These are phyloP conservation scores for Morus bassanus DNA, from an alignment of 2,797 vertebrate genomes.

Conservation along the genomic window DNA sequence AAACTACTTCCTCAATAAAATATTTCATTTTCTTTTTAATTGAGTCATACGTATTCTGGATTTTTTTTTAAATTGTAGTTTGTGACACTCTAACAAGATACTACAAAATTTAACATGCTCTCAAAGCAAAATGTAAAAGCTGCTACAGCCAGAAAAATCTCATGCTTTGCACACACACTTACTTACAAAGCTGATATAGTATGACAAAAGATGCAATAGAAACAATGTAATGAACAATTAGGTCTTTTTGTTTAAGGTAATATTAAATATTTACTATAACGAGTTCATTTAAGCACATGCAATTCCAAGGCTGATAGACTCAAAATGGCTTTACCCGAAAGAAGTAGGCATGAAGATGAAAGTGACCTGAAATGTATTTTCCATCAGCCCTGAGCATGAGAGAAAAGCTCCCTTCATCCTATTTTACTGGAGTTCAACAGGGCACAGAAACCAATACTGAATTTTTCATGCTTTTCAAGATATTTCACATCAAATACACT, in stretches of 20 bases:
- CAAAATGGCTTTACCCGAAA: neutral
- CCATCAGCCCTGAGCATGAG: neutral
- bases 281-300: neutral
- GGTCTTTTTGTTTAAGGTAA: neutral
- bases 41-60: neutral
- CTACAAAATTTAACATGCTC: neutral
- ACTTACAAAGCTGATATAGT: neutral
- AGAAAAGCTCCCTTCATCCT: neutral
- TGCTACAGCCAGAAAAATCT: neutral
- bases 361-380: neutral
- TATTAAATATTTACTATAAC: neutral
- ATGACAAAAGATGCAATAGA: neutral
- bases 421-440: neutral
- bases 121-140: neutral
- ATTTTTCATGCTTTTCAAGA: constrained; percentile 12
- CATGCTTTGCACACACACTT: neutral
- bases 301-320: neutral
- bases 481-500: neutral
- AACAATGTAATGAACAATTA: neutral
- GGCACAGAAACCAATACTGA: constrained; percentile 5
- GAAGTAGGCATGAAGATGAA: neutral
- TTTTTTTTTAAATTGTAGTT: neutral
- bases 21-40: neutral
- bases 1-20: neutral
- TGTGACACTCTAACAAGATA: neutral